A percentile compares a stretch with the other conserved stretches of the same genome.
Evolutionary conservation across 2,113 vertebrate genomes (phyloP).

Genomic region (Hymenochirus boettgeri): DNA sequence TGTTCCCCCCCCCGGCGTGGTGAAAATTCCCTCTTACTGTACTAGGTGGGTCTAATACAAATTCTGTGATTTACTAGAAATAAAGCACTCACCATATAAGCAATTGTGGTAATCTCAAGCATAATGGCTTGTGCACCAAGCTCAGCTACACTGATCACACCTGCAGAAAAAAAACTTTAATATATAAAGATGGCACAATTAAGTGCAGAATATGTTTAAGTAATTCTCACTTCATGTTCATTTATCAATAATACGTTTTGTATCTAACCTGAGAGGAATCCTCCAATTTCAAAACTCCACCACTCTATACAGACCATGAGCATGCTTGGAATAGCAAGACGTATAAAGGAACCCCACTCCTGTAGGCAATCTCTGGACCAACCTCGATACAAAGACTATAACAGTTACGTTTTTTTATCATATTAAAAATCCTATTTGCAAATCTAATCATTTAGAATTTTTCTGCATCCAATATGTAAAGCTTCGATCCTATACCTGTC

Average conservation of each 20-base stretch:
- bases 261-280: slow-evolving; percentile 75
- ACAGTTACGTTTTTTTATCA: not conserved
- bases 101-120: slow-evolving; percentile 66
- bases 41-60: no score
- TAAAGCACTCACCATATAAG: slow-evolving; percentile 75
- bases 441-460: not conserved
- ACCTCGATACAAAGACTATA: slow-evolving; percentile 54
- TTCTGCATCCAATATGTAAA: not conserved
- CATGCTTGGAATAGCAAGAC: slow-evolving; percentile 74
- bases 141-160: slow-evolving; percentile 75
- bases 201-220: no score
- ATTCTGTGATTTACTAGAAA: no score
- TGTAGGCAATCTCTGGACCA: slow-evolving; percentile 80
- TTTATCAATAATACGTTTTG: not conserved
- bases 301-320: slow-evolving; percentile 87
- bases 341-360: slow-evolving; percentile 79
- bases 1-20: no score
- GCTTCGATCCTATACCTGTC: slow-evolving; percentile 67
- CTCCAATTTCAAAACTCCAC: slow-evolving; percentile 85
- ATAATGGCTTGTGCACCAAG: slow-evolving; percentile 81
- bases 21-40: no score
- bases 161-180: slow-evolving; percentile 50
- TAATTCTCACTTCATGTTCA: not conserved
- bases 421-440: not conserved
- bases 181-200: no score